phyloP scores from a whole-genome alignment of 37 sponge, comb jelly and placozoan genomes.

The Aplysina aerophoba region DNA sequence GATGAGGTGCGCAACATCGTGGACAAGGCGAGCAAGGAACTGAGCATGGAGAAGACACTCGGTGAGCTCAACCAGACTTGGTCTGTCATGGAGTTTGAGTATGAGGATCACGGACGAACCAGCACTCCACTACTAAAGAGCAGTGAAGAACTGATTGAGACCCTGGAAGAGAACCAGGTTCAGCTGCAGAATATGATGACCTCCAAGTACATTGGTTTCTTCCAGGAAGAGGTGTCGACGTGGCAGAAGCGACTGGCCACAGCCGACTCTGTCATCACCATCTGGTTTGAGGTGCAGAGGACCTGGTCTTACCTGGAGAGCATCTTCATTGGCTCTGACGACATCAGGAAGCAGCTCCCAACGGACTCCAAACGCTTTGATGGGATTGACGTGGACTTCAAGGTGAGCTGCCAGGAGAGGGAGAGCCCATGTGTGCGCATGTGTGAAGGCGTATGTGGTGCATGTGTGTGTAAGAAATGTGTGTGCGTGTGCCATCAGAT shows the following conservation, averaged over 20 bases:
- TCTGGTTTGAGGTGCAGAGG: conserved; percentile 99
- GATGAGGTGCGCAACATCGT: conserved; percentile 98
- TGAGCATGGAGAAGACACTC: conserved; percentile 99
- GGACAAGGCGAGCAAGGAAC: conserved; percentile 97
- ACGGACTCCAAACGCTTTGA: conserved; percentile 96
- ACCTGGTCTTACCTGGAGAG: conserved; percentile 99
- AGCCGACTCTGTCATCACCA: conserved; percentile 93
- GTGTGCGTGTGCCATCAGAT: neutral
- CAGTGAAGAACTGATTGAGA: conserved; percentile 97
- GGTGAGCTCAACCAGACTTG: conserved; percentile 95
- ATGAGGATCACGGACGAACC: conserved; percentile 88
- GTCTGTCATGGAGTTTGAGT: conserved; percentile 96
- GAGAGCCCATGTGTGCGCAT: neutral
- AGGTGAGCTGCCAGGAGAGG: conserved; percentile 39
- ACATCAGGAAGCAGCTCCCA: conserved; percentile 95
- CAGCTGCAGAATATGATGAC: conserved; percentile 99
- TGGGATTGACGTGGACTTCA: conserved; percentile 93
- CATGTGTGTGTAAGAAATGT: neutral
- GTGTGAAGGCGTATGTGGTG: neutral
- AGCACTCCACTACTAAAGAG: conserved; percentile 72
- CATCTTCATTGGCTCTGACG: conserved; percentile 98
- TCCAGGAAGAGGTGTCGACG: conserved; percentile 91
- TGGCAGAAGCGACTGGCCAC: conserved; percentile 99
- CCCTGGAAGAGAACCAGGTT: conserved; percentile 98
- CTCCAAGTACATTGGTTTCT: conserved; percentile 97